Percentiles rank a stretch among this genome's conserved stretches.
phyloP scores from a whole-genome alignment of 2,888 invertebrate species.

The Pyrrhosoma nymphula region DNA sequence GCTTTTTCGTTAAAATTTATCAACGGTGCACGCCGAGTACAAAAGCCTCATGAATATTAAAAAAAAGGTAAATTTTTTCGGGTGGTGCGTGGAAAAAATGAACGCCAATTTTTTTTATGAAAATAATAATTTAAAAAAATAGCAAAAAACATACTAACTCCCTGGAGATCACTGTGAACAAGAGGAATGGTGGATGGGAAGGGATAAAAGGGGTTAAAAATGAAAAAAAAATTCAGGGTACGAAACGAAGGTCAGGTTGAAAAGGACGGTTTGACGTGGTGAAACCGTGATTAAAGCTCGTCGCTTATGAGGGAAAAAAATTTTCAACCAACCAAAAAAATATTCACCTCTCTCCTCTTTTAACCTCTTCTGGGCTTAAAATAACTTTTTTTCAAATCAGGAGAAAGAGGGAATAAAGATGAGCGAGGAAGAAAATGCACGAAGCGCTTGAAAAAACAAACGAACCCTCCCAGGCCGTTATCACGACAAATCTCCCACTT shows the following conservation, averaged over 20 bases:
- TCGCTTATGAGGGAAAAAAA: not conserved
- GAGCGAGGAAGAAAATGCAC: not conserved
- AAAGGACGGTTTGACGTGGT: not conserved
- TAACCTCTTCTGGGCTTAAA: not conserved
- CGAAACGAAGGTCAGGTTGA: not conserved
- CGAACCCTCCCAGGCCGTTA: too few relatives aligned
- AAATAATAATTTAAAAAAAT: too few relatives aligned
- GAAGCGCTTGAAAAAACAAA: too few relatives aligned
- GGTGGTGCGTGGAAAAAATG: not conserved
- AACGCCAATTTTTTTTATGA: not conserved
- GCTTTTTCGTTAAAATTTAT: conserved; percentile 42
- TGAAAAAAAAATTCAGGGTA: not conserved
- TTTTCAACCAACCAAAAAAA: not conserved
- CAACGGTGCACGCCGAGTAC: not conserved
- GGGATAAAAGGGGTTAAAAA: not conserved
- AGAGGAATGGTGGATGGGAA: not conserved
- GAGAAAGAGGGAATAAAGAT: not conserved
- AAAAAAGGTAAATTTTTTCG: conserved; percentile 20
- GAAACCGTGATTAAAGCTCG: not conserved
- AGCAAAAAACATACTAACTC: not conserved
- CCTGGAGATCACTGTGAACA: conserved; percentile 4
- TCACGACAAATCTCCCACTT: too few relatives aligned
- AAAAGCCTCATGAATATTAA: conserved; percentile 46
- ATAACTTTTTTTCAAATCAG: not conserved
- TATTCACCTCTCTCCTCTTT: not conserved